These are phyloP conservation scores for Polylopha cassiicola DNA, from an alignment of 2,888 invertebrate species.

Conservation along the genomic window DNA sequence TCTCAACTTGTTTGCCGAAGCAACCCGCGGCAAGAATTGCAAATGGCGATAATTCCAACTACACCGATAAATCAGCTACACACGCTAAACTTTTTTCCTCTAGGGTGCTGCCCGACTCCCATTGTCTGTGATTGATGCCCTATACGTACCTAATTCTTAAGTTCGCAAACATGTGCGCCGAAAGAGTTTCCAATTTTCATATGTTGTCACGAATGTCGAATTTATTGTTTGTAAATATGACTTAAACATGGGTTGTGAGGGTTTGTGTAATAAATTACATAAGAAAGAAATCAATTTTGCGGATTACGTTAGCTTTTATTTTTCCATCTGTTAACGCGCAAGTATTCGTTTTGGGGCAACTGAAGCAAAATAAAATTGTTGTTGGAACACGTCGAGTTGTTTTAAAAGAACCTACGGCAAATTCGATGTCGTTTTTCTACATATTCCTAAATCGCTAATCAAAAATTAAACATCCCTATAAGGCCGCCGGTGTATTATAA, in stretches of 20 bases:
- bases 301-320: background rate
- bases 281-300: background rate
- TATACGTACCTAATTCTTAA: conserved; percentile 37
- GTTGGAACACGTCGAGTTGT: too few species aligned
- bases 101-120: conserved; percentile 54
- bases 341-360: background rate
- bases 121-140: conserved; percentile 70
- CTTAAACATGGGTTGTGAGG: background rate
- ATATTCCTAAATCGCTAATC: too few species aligned
- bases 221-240: conserved; percentile 41
- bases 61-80: conserved; percentile 70
- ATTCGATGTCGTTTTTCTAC: too few species aligned
- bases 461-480: too few species aligned
- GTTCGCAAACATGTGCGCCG: conserved; percentile 55
- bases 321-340: conserved; percentile 10
- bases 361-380: background rate
- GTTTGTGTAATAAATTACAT: too few species aligned
- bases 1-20: conserved; percentile 59
- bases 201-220: conserved; percentile 27
- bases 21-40: conserved; percentile 68
- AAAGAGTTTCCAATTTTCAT: conserved; percentile 31
- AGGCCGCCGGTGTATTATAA: too few species aligned
- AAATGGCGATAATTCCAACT: conserved; percentile 76
- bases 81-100: conserved; percentile 69
- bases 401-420: too few species aligned